Evolutionary conservation across 2,888 invertebrate species (phyloP).

Genomic region (Gerris lacustris): DNA sequence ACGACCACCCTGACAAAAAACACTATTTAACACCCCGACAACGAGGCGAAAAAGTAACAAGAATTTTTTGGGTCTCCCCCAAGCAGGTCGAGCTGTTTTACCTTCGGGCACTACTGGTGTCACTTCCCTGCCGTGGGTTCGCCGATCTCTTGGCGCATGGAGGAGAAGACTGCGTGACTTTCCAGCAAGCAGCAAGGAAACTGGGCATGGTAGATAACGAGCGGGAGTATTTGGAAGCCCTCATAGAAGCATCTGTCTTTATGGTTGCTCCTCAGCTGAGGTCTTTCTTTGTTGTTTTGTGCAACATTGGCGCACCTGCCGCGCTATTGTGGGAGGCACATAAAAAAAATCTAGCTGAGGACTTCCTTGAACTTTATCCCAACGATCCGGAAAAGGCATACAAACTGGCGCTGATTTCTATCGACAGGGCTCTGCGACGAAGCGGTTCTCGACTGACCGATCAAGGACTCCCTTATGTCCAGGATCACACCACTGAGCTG

Average conservation of each 20-base stretch:
- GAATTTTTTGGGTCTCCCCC: constrained; percentile 17
- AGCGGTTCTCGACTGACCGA: too few species aligned
- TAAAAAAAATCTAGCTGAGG: too few species aligned
- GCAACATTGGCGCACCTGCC: constrained; percentile 11
- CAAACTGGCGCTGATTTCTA: too few species aligned
- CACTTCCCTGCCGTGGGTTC: constrained; percentile 15
- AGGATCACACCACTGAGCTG: constrained; percentile 12
- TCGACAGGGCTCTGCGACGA: too few species aligned
- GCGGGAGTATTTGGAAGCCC: constrained; percentile 13
- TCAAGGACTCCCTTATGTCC: too few species aligned
- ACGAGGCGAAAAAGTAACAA: constrained; percentile 10
- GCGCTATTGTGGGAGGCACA: constrained; percentile 20
- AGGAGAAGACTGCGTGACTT: constrained; percentile 14
- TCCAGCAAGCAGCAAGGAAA: constrained; percentile 15
- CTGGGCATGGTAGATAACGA: constrained; percentile 17
- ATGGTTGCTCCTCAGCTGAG: constrained; percentile 13
- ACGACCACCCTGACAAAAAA: constrained; percentile 3
- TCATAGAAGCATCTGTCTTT: constrained; percentile 16
- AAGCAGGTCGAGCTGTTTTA: constrained; percentile 14
- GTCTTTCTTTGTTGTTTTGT: constrained; percentile 12
- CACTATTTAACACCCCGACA: constrained; percentile 16
- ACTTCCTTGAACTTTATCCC: too few species aligned
- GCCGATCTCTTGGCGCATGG: constrained; percentile 12
- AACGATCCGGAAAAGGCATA: too few species aligned
- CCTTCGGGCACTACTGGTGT: constrained; percentile 12